Base-by-base conservation (phyloP, 1,140 invertebrate species). In the Atopsyche davidsoni region DNA sequence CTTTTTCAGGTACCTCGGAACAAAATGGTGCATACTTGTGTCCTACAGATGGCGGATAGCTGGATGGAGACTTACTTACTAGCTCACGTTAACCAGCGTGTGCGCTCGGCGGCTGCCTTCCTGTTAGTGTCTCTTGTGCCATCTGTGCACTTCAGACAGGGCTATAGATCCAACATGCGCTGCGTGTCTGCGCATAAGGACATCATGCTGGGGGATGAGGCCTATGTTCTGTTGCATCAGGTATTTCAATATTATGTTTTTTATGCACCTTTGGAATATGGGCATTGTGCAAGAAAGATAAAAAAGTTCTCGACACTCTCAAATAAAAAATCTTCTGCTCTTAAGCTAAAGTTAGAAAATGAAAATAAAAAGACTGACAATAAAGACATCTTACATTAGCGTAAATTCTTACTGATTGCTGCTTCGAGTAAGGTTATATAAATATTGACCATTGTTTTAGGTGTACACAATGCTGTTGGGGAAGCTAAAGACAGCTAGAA, bases 21-120 rank as follows among this genome's bases (percentile, higher is more conserved):
- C 67, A 90, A 92, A 67, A 75, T 91, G 18, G 88, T 89, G 0
- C 89, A 93, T 67, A 77, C 83, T 32, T 94, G 89, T 86, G 89
- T 92, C 0, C 74, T 96, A 7, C 83, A 85, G 60, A 87, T 85
- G 10, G 78, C 93, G 56, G 89, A 94, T 43, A 83, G 78, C 2
- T 95, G 92, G 92, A 75, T 95, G 25, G 90, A 96, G 70, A 81
- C 87, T 51, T 94, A 91, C 67, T 74, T 96, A 7, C 78, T 96
- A 35, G 88, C 83, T 11, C 86, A 94, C 61, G 79, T 78, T 36
- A 91, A 92, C 66, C 87, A 87, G 48, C 70, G 91, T 22, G 92
- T 96, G 40, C 75, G 92, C 35, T 58, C 75, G 70, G 89, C 89
- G 38, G 90, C 90, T 22, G 89, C 89, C 14, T 84, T 87, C 62